Base-by-base conservation (phyloP, 2,113 vertebrate genomes). In the Lasiurus cinereus region DNA sequence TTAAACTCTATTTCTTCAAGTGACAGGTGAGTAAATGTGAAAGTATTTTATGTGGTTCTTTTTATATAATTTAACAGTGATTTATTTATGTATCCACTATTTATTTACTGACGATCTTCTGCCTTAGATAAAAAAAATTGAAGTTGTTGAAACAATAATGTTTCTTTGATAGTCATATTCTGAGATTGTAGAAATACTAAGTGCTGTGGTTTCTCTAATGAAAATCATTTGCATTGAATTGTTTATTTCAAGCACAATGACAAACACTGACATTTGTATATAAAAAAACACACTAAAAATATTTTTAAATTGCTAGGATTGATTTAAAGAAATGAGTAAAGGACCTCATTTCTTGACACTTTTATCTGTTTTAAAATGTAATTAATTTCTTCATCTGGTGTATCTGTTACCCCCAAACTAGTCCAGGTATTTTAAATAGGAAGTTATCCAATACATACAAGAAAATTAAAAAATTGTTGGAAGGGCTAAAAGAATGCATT, bases 31-130 rank as follows among this genome's bases (percentile, higher is more conserved):
- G 52, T 78, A 76, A 85, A 94, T 94, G 18, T 76, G n/a, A 52
- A 78, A 70, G 19, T 72, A 33, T 66, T 94, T 72, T 84, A 21
- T 50, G 21, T 93, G 27, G 8, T 66, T 69, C 36, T 93, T 84
- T 95, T 8, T 22, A 15, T n/a, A 74, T 80, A 87, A 96, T 90
- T 94, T 94, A 88, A 67, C 48, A 59, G 56, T 93, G 83, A 97
- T 83, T 74, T 83, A 80, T 91, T 88, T 77, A 80, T 80, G n/a
- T 90, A 39, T 66, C 31, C 21, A 84, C 36, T 91, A 83, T n/a
- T 72, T 94, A 15, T 82, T 93, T 89, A 50, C 76, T 97, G 91
- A 67, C 12, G 19, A 8, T 83, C 18, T 29, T 89, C 33, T 83
- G 50, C 36, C 67, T 91, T 91, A 39, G 24, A 88, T 82, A 90